These are phyloP conservation scores for Syngnathus typhle DNA, from an alignment of 2,113 vertebrate species.

Conservation along the genomic window DNA sequence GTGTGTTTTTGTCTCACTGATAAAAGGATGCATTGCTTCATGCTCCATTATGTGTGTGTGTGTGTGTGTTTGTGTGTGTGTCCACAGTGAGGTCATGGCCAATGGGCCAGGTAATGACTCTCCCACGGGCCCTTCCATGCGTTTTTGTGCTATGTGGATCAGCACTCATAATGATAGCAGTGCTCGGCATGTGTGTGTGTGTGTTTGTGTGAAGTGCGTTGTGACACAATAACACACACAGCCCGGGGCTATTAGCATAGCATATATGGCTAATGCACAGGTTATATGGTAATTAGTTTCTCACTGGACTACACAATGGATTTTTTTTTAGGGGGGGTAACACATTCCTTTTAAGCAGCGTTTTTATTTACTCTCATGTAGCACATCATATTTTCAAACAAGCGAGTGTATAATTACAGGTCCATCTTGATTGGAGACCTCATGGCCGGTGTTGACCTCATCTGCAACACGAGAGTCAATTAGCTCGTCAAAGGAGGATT, in stretches of 20 bases:
- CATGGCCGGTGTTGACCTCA: not conserved
- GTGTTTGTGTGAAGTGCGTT: slow-evolving; percentile 18
- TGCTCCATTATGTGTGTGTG: not conserved
- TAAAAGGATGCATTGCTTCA: not conserved
- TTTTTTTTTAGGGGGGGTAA: not conserved
- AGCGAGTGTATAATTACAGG: not conserved
- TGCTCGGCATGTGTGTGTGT: slow-evolving; percentile 7
- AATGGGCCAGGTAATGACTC: slow-evolving; percentile 89
- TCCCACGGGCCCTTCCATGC: slow-evolving; percentile 45
- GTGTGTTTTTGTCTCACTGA: too few relatives aligned
- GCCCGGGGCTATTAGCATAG: not conserved
- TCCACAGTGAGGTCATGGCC: slow-evolving; percentile 79
- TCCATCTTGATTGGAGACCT: slow-evolving; percentile 1
- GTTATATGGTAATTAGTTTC: not conserved
- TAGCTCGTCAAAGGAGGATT: slow-evolving; percentile 5
- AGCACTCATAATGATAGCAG: slow-evolving; percentile 54
- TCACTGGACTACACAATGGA: not conserved
- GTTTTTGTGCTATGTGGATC: slow-evolving; percentile 53
- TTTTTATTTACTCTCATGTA: too few relatives aligned
- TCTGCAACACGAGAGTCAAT: slow-evolving; percentile 6
- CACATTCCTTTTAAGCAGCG: not conserved
- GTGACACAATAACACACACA: slow-evolving; percentile 2
- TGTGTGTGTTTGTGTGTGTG: too few relatives aligned
- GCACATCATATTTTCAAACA: not conserved
- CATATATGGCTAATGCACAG: not conserved